Evolutionary conservation across 2,888 invertebrate species (phyloP), one percentile per base, ranked within the genome.

Genomic region (Argyresthia goedartella): DNA sequence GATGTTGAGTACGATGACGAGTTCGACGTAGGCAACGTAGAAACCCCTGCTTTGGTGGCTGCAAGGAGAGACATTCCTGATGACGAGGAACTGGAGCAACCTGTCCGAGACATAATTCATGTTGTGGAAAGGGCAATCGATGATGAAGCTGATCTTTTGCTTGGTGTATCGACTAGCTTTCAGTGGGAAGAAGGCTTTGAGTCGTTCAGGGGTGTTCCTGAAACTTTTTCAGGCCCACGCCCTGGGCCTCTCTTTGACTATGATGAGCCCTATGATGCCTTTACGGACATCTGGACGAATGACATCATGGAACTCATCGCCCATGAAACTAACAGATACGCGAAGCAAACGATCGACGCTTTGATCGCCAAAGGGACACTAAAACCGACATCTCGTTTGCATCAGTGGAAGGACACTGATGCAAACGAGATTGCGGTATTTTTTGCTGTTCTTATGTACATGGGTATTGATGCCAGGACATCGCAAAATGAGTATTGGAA

Each of bases 321-420:
- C 10, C 16, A 1, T 1, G 57, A 64, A 55, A 62, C 61, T 33
- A 64, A 64, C 53, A 33, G 55, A 8, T 64, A 60, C 34, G 64
- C 60, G 1, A 15, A 54, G n/a, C 58, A 61, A 49, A 54, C 47
- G 7, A 59, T 62, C 52, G 60, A 52, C 7, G 33, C 36, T 9
- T 33, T 33, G 33, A 51, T 15, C 51, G 50, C 48, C 35, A 41
- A 34, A 52, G 54, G 50, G 1, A 52, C 43, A 50, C 43, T 55
- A 43, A 39, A 35, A 45, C 8, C 14, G 8, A 41, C 34, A 14
- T 59, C 59, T 53, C 59, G 60, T 13, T 6, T 60, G 1, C 54
- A 46, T 52, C 13, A 33, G 33, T 64, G 62, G 61, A 33, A 11
- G 1, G 54, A 53, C 16, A 61, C 61, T 7, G 34, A 55, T 48